Base-by-base conservation (phyloP, 1,140 invertebrate genomes). In the Conopomorpha cramerella region DNA sequence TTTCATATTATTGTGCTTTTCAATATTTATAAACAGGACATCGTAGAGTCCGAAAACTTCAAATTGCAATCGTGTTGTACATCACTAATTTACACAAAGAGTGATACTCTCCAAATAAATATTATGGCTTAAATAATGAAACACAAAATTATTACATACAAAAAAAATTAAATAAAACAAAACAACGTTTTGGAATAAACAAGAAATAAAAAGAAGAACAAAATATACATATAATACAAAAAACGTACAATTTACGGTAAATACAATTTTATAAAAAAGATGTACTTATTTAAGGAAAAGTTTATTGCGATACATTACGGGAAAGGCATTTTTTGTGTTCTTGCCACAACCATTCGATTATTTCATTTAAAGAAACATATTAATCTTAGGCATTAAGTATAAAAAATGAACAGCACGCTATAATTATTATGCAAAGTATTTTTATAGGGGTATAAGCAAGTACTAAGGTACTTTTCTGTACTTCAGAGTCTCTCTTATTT, bases 1-100 rank as follows among this genome's bases (percentile, higher is more conserved):
- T 67, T 66, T 64, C 49, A 64, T 61, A 65, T 73, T 70, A 70
- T 70, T 70, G 62, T 70, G 65, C 65, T 68, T 50, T 30, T 43
- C 61, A 53, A 61, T 61, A 64, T 63, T 66, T 49, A 62, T 64
- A 62, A 60, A 60, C 44, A 31, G 51, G 54, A 58, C 60, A 50
- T 26, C 29, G 16, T n/a, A n/a, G n/a, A 46, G 45, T 46, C 58
- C 47, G 41, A 37, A 11, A 60, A 56, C 41, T 63, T 58, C 54
- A 49, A 55, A 55, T 56, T 51, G 51, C 50, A 56, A 54, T 40
- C 41, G 40, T 51, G 47, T 36, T 52, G 52, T 55, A 38, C 56
- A 58, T 61, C 58, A 57, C 56, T 55, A 56, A 40, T 47, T 38
- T 59, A 64, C n/a, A n/a, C n/a, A n/a, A n/a, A n/a, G n/a, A n/a